Conservation (phyloP, 2,113 vertebrate genomes). For the mouse (Mus musculus) region GRCm39 chr5:52218501-52219000, state of each 20-base stretch:
- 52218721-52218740: background rate
- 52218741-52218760: slow-evolving; percentile 37
- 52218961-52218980: background rate
- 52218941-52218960: background rate
- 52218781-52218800: slow-evolving; percentile 51
- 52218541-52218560: background rate
- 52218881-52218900: slow-evolving; percentile 48
- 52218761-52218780: background rate
- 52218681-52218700: background rate
- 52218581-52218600: background rate
- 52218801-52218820: slow-evolving; percentile 10
- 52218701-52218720: background rate
- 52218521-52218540: too few species aligned
- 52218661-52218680: slow-evolving; percentile 25
- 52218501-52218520: too few species aligned
- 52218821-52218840: slow-evolving; percentile 62
- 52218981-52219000: background rate
- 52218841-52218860: slow-evolving; percentile 41
- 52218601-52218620: slow-evolving; percentile 7
- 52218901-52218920: slow-evolving; percentile 29
- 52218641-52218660: slow-evolving; percentile 23
- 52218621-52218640: slow-evolving; percentile 16
- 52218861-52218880: slow-evolving; percentile 12
- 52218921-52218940: background rate
- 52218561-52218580: background rate